Conservation (phyloP, 2,797 vertebrate species). For the Calcarius lapponicus region DNA sequence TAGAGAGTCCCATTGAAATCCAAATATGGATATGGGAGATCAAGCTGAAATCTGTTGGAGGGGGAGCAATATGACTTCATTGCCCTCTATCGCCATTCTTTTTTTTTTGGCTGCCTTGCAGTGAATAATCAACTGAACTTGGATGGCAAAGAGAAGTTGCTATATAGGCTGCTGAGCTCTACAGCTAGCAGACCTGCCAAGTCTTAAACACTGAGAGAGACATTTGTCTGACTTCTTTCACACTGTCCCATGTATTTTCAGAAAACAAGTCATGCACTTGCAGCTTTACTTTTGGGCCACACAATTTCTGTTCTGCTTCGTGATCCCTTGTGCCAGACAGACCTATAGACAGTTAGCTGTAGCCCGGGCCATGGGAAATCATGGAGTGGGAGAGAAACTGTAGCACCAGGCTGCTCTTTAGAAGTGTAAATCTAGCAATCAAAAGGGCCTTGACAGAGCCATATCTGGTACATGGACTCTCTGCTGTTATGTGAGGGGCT, state of each 20-base stretch:
- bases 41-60: not conserved
- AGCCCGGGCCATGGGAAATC: conserved; percentile 42
- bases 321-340: conserved; percentile 59
- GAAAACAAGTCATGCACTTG: conserved; percentile 63
- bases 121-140: conserved; percentile 60
- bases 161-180: conserved; percentile 53
- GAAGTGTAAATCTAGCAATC: conserved; percentile 41
- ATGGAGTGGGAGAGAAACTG: conserved; percentile 14
- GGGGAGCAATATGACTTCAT: conserved; percentile 45
- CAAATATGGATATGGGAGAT: conserved; percentile 28
- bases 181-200: conserved; percentile 54
- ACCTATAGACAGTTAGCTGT: conserved; percentile 30
- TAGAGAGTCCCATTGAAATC: conserved; percentile 15
- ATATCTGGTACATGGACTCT: conserved; percentile 13
- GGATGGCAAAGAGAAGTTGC: conserved; percentile 42
- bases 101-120: conserved; percentile 54
- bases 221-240: conserved; percentile 66
- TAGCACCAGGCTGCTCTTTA: conserved; percentile 27
- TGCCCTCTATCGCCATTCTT: conserved; percentile 44
- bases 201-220: conserved; percentile 57
- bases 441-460: conserved; percentile 34
- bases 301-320: conserved; percentile 46
- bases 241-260: conserved; percentile 68
- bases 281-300: conserved; percentile 47
- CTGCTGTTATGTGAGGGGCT: not conserved